Base-by-base conservation (phyloP, 2,888 invertebrate genomes). In the Hyles lineata region DNA sequence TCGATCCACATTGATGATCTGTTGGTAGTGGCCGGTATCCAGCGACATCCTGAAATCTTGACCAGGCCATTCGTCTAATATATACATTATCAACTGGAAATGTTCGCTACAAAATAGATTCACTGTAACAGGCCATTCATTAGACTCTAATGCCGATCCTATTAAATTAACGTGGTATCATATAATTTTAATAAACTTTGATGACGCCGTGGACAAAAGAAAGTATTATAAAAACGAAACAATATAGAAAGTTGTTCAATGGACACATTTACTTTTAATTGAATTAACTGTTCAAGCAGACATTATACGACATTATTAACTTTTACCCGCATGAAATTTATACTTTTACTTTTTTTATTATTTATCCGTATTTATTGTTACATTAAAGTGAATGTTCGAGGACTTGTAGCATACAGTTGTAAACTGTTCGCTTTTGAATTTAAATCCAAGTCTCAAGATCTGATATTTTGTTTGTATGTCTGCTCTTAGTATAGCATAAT, bases 281-380 rank as follows among this genome's bases (percentile, higher is more conserved):
- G 23, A 67, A 67, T 67, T 67, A 67, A 67, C 67, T 67, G 67
- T 67, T 67, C 67, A 50, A 67, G 50, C 67, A 50, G 67, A 67
- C 17, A 67, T 23, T 50, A 67, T 23, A 21, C 21, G 63, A 43
- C 63, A 67, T 50, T 23, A 67, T 50, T 67, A 25, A 67, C 67
- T 67, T 67, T 67, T 67, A 50, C 67, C 43, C 23, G 67, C 15
- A 21, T 23, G 67, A 67, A 23, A 67, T 67, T n/a, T n/a, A 23
- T 50, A 50, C 67, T 67, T 23, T 67, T 67, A 67, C 67, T 50
- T 43, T 43, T n/a, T 43, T 43, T 11, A 43, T 43, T 3, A 55
- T 55, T 55, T 55, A 55, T 55, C 55, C 55, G n/a, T n/a, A 55
- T 55, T 55, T 7, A 55, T n/a, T n/a, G n/a, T 17, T n/a, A 55